Evolutionary conservation across 2,888 invertebrate species (phyloP).

Genomic region (Lepidocyrtoides sp.): DNA sequence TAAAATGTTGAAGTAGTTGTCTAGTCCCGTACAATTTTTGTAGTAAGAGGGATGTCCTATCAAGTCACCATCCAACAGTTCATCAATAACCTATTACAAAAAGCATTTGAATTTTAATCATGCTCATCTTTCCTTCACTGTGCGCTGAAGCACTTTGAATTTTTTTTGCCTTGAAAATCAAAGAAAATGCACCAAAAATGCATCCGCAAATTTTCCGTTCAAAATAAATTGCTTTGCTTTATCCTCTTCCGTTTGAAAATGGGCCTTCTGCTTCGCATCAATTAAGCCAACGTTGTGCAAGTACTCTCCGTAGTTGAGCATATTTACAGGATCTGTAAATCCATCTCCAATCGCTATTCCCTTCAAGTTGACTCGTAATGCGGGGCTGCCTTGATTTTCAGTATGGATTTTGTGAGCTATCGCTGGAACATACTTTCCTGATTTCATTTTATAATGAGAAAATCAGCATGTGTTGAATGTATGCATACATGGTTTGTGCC

Average conservation of each 20-base stretch:
- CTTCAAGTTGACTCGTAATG: slow-evolving; percentile 90
- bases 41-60: slow-evolving; percentile 89
- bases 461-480: too few relatives aligned
- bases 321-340: slow-evolving; percentile 81
- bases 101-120: too few relatives aligned
- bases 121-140: too few relatives aligned
- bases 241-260: slow-evolving; percentile 90
- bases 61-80: slow-evolving; percentile 85
- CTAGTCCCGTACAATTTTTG: slow-evolving; percentile 92
- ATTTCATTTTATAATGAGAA: too few relatives aligned
- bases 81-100: not conserved
- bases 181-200: slow-evolving; percentile 88
- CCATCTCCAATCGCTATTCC: slow-evolving; percentile 86
- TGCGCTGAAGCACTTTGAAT: slow-evolving; percentile 1
- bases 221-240: slow-evolving; percentile 90
- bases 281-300: slow-evolving; percentile 85
- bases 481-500: too few relatives aligned
- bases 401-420: slow-evolving; percentile 91
- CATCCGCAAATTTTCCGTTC: slow-evolving; percentile 90
- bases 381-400: slow-evolving; percentile 88
- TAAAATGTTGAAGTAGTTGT: slow-evolving; percentile 92
- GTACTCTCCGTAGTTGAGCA: slow-evolving; percentile 82
- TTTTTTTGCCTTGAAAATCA: not conserved
- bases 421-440: slow-evolving; percentile 91
- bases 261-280: slow-evolving; percentile 86